Evolutionary conservation across 2,113 vertebrate genomes (phyloP), one percentile per base, ranked within the genome.

Genomic region (Takifugu bimaculatus): DNA sequence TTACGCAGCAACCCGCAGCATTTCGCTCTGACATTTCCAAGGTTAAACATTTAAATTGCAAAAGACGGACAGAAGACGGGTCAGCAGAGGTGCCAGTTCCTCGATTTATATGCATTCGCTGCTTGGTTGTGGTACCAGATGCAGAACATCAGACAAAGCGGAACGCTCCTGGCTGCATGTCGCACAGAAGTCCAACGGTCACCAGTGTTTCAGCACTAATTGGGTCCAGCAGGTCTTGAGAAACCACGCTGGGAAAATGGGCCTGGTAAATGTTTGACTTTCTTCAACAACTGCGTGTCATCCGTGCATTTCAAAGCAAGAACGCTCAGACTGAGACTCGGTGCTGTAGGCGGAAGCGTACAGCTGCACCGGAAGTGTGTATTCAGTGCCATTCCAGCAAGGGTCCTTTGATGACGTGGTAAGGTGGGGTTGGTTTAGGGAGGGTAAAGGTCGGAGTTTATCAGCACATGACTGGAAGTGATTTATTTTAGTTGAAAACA

Each of bases 221-320:
- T 44, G n/a, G 25, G 26, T 26, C 13, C 61, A 62, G 15, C 49
- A 64, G 4, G 50, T 32, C 44, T 50, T 58, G n/a, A 70, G 60
- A 39, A 51, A 60, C 47, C 15, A 25, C 43, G 6, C 55, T 49
- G 6, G 20, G 42, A 7, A 25, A 43, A 15, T 66, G 28, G 11
- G 13, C 49, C 28, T 47, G 0, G 70, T 77, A 65, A 83, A 82
- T 82, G 63, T 87, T 80, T 81, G 32, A 74, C 71, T 74, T 20
- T 20, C 20, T 20, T 44, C 44, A 42, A 13, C 7, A 60, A 20
- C 64, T 7, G 48, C 26, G n/a, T 15, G 69, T 51, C 6, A 3
- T 27, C 2, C 11, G 47, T 56, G 20, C 6, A 6, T 44, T 62
- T 35, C 47, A 14, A 57, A 58, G 32, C 55, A 63, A 5, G 57